These are phyloP conservation scores for Amphiprion clarkii DNA, from an alignment of 2,797 vertebrate species.

Conservation along the genomic window DNA sequence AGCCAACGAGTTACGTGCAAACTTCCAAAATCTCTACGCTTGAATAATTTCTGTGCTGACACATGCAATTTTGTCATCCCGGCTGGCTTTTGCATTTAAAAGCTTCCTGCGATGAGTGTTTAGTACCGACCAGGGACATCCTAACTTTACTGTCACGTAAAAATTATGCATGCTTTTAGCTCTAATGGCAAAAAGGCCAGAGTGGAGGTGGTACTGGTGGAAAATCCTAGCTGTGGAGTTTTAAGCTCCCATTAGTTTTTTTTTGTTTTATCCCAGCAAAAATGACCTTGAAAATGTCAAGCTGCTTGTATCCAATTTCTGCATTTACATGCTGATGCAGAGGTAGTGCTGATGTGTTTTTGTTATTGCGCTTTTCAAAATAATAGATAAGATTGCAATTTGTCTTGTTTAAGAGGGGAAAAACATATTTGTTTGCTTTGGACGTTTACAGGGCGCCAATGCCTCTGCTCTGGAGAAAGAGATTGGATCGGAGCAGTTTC, in stretches of 20 bases:
- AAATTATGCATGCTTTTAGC: conserved; percentile 18
- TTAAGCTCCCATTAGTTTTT: conserved; percentile 10
- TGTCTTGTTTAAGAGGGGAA: not conserved
- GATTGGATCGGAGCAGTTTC: conserved; percentile 92
- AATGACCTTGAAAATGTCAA: conserved; percentile 39
- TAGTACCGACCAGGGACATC: not conserved
- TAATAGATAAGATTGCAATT: not conserved
- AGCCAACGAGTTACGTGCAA: not conserved
- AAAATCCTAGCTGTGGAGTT: not conserved
- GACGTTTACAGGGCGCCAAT: conserved; percentile 88
- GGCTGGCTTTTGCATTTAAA: conserved; percentile 6
- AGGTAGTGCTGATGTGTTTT: not conserved
- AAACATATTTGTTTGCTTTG: not conserved
- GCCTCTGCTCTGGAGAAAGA: conserved; percentile 93
- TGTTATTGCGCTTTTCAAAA: not conserved
- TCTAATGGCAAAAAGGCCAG: not conserved
- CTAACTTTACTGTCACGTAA: not conserved
- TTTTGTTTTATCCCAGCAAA: conserved; percentile 11
- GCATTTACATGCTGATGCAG: not conserved
- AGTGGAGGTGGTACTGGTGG: not conserved
- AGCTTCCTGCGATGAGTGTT: not conserved
- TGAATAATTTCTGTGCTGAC: not conserved
- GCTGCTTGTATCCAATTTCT: conserved; percentile 2
- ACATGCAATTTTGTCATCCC: not conserved
- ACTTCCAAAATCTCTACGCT: not conserved